Evolutionary conservation across 2,113 vertebrate genomes (phyloP), one percentile per base, ranked within the genome.

Genomic region (Syngnathoides biaculeatus): DNA sequence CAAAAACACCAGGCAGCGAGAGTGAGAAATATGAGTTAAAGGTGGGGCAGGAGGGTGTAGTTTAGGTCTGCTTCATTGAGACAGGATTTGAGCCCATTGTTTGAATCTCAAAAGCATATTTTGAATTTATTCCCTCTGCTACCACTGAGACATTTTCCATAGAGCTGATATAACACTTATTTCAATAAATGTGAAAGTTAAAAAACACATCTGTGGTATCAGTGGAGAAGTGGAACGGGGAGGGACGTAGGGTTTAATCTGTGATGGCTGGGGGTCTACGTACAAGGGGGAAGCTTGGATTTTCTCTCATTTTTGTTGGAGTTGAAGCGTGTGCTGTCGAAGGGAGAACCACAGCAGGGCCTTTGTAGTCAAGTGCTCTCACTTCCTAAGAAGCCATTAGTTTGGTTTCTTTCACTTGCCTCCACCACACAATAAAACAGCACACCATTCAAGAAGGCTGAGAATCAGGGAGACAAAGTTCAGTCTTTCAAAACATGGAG

Each of bases 61-160:
- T n/a, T 52, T 22, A 4, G n/a, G 11, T 89, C 84, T 82, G 81
- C 84, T 85, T 47, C 84, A 82, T 81, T 87, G 63, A 88, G 80
- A 75, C 79, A 78, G 83, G 59, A 6, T 70, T 71, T 27, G 8
- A 81, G 64, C 81, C 77, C 71, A 77, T 85, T 87, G 82, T 85
- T 73, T 57, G 3, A 81, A 80, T 55, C 84, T 82, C 80, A 83
- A 73, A 78, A 80, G 82, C 74, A 82, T 52, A 7, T 80, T 88
- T 79, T 75, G 68, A 86, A 86, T 86, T 84, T 64, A 84, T 82
- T 75, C 69, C 30, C 63, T 75, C 72, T 76, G 65, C 73, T 77
- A 52, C 75, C 80, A 80, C 79, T 75, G 77, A 82, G 83, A 78
- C 76, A 79, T 13, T 84, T 73, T 69, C 82, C 65, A 75, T 68